These are phyloP conservation scores for Ephydatia muelleri DNA, from an alignment of 37 sponge, comb jelly and placozoan genomes.

Conservation along the genomic window DNA sequence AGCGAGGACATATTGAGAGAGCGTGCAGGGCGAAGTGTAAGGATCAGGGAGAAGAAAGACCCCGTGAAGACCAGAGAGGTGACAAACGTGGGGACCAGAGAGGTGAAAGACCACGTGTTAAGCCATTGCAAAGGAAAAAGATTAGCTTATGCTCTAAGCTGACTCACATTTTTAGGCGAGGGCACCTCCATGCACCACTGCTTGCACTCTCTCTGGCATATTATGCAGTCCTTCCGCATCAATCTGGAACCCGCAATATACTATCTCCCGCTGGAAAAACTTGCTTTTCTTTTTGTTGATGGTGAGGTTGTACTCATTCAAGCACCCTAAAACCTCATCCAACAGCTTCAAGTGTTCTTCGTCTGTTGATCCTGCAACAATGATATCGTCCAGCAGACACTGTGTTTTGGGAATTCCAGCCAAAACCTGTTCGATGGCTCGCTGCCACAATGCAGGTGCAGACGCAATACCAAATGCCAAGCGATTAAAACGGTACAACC, in stretches of 20 bases:
- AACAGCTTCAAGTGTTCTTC: slow-evolving; percentile 10
- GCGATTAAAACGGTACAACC: slow-evolving; percentile 5
- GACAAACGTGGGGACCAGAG: no score
- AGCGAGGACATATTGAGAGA: not conserved
- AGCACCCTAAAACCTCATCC: not conserved
- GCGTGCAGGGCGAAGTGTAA: not conserved
- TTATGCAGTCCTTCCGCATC: no score
- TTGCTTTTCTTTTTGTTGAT: slow-evolving; percentile 23
- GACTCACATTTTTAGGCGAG: no score
- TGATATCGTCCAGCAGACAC: slow-evolving; percentile 30
- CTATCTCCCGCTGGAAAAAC: slow-evolving; percentile 23
- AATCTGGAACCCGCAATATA: no score
- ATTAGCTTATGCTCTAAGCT: no score
- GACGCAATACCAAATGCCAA: slow-evolving; percentile 29
- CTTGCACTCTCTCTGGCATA: no score
- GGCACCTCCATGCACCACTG: no score
- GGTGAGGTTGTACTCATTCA: slow-evolving; percentile 18
- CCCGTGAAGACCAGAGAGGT: not conserved
- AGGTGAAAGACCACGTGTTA: no score
- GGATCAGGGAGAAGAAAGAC: not conserved
- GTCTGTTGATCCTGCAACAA: slow-evolving; percentile 27
- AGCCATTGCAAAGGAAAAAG: no score
- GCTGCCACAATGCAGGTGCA: slow-evolving; percentile 22
- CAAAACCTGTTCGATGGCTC: not conserved
- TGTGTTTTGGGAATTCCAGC: not conserved